Conservation (phyloP, 2,113 vertebrate species). For the Sphaerodactylus townsendi region DNA sequence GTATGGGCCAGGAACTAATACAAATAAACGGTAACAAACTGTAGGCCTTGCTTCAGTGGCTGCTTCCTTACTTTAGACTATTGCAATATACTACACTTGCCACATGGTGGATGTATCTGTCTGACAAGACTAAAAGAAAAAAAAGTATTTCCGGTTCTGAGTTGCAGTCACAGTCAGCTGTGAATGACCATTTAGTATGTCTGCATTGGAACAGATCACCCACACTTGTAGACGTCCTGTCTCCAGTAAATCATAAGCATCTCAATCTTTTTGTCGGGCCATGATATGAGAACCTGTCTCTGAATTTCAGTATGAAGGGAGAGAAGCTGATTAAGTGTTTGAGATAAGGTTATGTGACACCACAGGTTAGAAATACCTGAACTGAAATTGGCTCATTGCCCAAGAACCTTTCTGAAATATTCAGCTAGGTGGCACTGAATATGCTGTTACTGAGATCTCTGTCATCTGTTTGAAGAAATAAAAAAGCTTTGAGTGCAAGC, state of each 20-base stretch:
- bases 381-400: conserved; percentile 56
- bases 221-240: conserved; percentile 69
- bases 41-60: not conserved
- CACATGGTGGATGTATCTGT: not conserved
- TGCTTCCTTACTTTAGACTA: not conserved
- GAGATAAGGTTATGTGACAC: conserved; percentile 77
- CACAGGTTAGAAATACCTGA: conserved; percentile 72
- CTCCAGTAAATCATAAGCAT: conserved; percentile 75
- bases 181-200: conserved; percentile 36
- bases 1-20: too few relatives aligned
- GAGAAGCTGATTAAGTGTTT: conserved; percentile 71
- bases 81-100: rapidly evolving
- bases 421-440: conserved; percentile 26
- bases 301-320: conserved; percentile 58
- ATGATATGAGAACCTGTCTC: conserved; percentile 65
- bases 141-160: conserved; percentile 5
- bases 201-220: conserved; percentile 55
- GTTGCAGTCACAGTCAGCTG: conserved; percentile 19
- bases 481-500: conserved; percentile 3
- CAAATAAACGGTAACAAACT: not conserved
- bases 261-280: conserved; percentile 71
- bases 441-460: conserved; percentile 34
- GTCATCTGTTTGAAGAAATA: conserved; percentile 37
- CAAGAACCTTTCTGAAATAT: conserved; percentile 6
- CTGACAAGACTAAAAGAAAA: conserved; percentile 5